Evolutionary conservation across 1,140 invertebrate species (phyloP).

Genomic region (Meloidogyne chitwoodi): DNA sequence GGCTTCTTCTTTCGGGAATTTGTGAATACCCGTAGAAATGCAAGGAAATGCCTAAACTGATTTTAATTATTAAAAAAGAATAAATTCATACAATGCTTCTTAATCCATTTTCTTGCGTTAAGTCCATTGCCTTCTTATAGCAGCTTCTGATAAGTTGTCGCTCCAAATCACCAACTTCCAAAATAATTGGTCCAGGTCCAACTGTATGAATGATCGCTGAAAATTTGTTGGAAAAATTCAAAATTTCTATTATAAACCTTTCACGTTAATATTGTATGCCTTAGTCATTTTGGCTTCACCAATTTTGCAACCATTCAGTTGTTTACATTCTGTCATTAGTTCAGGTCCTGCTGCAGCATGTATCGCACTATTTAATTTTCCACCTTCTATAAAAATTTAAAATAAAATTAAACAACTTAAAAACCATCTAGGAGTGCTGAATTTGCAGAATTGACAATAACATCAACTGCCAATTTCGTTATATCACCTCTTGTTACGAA

Average conservation of each 20-base stretch:
- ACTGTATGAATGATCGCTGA: constrained; percentile 32
- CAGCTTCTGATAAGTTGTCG: constrained; percentile 1
- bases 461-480: constrained; percentile 26
- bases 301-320: constrained; percentile 19
- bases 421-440: constrained; percentile 21
- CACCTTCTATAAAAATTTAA: background rate
- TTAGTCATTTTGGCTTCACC: constrained; percentile 32
- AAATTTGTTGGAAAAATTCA: background rate
- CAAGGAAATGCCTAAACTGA: constrained; percentile 26
- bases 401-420: background rate
- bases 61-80: background rate
- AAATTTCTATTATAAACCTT: constrained; percentile 18
- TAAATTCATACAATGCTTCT: constrained; percentile 12
- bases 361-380: constrained; percentile 33
- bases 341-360: constrained; percentile 24
- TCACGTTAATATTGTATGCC: constrained; percentile 30
- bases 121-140: constrained; percentile 26
- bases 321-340: constrained; percentile 21
- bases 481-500: constrained; percentile 24
- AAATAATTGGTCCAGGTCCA: constrained; percentile 19
- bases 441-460: constrained; percentile 31
- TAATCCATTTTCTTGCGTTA: constrained; percentile 23
- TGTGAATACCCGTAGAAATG: constrained; percentile 36
- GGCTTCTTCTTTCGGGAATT: constrained; percentile 29
- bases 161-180: constrained; percentile 4